These are phyloP conservation scores for Rutilus rutilus DNA, from an alignment of 2,113 vertebrate genomes.

Conservation along the genomic window DNA sequence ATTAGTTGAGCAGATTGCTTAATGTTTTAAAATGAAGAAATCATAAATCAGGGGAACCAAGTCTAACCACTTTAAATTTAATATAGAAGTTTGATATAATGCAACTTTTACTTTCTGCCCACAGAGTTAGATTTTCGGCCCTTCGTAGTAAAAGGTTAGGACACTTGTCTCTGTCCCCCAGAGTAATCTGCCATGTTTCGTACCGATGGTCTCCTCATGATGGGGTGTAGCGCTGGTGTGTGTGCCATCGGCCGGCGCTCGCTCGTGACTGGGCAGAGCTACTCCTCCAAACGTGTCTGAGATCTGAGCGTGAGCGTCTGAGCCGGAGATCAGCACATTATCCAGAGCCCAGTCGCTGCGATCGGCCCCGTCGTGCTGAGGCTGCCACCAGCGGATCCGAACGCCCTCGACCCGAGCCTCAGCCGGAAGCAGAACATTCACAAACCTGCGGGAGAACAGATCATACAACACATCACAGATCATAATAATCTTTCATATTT, in stretches of 20 bases:
- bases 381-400: constrained; percentile 98
- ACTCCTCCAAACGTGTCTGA: constrained; percentile 92
- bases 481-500: too few relatives aligned
- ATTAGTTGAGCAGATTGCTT: too few relatives aligned
- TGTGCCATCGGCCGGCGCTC: constrained; percentile 84
- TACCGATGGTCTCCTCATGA: neutral
- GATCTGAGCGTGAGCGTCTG: constrained; percentile 90
- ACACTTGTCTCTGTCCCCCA: too few relatives aligned
- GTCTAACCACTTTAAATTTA: too few relatives aligned
- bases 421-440: constrained; percentile 93
- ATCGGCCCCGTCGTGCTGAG: constrained; percentile 90
- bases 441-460: constrained; percentile 78
- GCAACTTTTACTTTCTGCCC: too few relatives aligned
- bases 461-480: too few relatives aligned
- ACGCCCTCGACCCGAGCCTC: constrained; percentile 87
- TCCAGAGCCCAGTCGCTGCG: constrained; percentile 96
- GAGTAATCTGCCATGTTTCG: too few relatives aligned
- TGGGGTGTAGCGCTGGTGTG: constrained; percentile 75
- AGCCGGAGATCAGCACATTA: constrained; percentile 92
- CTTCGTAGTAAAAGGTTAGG: too few relatives aligned
- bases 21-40: too few relatives aligned
- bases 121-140: too few relatives aligned
- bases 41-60: too few relatives aligned
- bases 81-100: too few relatives aligned
- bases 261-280: constrained; percentile 89